A percentile compares a stretch with the other conserved stretches of the same genome.
Conservation (phyloP, 2,113 vertebrate genomes). For the Cinclus cinclus region DNA sequence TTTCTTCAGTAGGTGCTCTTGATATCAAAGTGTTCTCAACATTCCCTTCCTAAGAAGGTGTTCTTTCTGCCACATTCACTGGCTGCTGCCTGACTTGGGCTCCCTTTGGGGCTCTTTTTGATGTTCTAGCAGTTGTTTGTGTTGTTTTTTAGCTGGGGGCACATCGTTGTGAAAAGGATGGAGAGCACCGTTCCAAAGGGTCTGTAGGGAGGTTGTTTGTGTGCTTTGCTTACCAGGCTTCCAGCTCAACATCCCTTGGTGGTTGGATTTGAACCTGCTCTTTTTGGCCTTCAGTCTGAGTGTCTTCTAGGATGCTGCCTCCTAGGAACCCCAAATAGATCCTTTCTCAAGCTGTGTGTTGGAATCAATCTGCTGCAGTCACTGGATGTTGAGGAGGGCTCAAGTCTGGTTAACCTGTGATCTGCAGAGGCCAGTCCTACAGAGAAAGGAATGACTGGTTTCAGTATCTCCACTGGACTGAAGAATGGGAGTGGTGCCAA, state of each 20-base stretch:
- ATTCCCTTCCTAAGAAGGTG: neutral
- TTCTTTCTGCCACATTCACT: neutral
- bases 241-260: neutral
- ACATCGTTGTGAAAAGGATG: neutral
- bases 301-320: neutral
- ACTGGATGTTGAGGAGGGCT: neutral
- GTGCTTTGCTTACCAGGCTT: neutral
- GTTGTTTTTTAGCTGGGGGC: neutral
- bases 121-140: neutral
- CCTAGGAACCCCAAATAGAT: neutral
- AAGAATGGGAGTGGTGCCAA: neutral
- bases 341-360: neutral
- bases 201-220: neutral
- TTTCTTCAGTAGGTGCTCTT: neutral
- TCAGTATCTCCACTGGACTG: neutral
- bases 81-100: neutral
- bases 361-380: neutral
- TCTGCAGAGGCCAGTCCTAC: neutral
- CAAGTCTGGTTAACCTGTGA: neutral
- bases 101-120: neutral
- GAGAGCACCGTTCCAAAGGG: neutral
- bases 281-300: neutral
- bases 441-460: neutral
- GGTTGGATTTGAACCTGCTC: neutral
- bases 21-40: neutral